Evolutionary conservation across 2,113 vertebrate genomes (phyloP).

Genomic region (Indicator indicator): DNA sequence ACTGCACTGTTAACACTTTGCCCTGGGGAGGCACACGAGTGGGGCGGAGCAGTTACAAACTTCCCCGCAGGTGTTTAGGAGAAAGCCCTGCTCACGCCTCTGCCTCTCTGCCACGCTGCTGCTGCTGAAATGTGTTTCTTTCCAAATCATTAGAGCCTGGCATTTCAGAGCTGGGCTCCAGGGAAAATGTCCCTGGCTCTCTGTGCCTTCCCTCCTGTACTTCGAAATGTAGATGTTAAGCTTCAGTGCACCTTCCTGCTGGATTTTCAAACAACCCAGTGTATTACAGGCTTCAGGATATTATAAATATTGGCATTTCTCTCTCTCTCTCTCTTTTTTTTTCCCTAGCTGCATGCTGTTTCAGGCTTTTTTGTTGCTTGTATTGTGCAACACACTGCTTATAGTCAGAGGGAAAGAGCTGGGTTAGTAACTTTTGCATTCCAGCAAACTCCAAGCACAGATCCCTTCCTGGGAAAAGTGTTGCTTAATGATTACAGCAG

Average conservation of each 20-base stretch:
- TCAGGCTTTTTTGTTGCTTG: neutral
- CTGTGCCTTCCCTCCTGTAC: neutral
- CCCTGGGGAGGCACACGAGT: constrained; percentile 31
- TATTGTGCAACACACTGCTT: neutral
- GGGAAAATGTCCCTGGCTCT: constrained; percentile 28
- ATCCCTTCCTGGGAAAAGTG: neutral
- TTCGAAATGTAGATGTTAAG: constrained; percentile 19
- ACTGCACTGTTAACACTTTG: constrained; percentile 22
- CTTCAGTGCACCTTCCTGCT: constrained; percentile 15
- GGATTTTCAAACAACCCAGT: neutral
- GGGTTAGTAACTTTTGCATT: neutral
- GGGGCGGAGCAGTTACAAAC: neutral
- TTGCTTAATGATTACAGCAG: neutral
- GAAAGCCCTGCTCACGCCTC: constrained; percentile 11
- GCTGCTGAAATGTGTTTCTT: constrained; percentile 70
- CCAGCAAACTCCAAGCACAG: neutral
- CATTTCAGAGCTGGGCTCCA: constrained; percentile 51
- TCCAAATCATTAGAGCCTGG: constrained; percentile 69
- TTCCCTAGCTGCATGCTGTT: neutral
- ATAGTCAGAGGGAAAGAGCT: neutral
- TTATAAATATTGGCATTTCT: constrained; percentile 10
- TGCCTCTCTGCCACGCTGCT: neutral
- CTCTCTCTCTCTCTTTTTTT: neutral
- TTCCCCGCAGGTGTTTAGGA: constrained; percentile 40
- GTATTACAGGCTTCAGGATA: constrained; percentile 17